Conservation (phyloP, 1,140 invertebrate genomes). For the Samia ricini region DNA sequence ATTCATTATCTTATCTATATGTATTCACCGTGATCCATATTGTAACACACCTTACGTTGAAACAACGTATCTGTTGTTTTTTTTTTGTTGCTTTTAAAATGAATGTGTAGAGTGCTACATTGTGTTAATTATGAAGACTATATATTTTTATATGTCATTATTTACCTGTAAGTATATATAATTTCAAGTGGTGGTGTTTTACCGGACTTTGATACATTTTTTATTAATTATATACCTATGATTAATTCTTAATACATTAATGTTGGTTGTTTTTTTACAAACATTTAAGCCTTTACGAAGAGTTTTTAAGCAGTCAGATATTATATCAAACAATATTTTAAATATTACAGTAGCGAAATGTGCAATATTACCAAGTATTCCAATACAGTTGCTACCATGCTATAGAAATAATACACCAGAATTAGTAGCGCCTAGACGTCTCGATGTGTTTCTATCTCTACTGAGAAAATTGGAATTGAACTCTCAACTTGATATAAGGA, state of each 20-base stretch:
- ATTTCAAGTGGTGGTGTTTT: background rate
- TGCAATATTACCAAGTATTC: slow-evolving; percentile 63
- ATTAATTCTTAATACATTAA: background rate
- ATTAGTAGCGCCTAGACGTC: slow-evolving; percentile 65
- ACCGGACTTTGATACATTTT: no score
- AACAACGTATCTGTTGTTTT: slow-evolving; percentile 21
- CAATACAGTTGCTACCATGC: slow-evolving; percentile 71
- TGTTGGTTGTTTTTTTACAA: background rate
- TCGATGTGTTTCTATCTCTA: slow-evolving; percentile 76
- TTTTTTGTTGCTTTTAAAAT: slow-evolving; percentile 13
- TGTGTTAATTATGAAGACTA: slow-evolving; percentile 14
- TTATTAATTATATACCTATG: no score
- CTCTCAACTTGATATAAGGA: slow-evolving; percentile 70
- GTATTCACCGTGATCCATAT: slow-evolving; percentile 20
- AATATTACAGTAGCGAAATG: background rate
- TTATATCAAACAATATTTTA: background rate
- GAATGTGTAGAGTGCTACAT: slow-evolving; percentile 9
- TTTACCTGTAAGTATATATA: slow-evolving; percentile 18
- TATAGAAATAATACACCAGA: slow-evolving; percentile 66
- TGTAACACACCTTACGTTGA: slow-evolving; percentile 16
- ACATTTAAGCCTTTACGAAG: no score
- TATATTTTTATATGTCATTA: slow-evolving; percentile 10
- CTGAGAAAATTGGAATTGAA: slow-evolving; percentile 75
- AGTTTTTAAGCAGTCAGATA: no score
- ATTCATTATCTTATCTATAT: slow-evolving; percentile 35